Base-by-base conservation (phyloP, 2,888 invertebrate species). In the Chymomyza procnemis region DNA sequence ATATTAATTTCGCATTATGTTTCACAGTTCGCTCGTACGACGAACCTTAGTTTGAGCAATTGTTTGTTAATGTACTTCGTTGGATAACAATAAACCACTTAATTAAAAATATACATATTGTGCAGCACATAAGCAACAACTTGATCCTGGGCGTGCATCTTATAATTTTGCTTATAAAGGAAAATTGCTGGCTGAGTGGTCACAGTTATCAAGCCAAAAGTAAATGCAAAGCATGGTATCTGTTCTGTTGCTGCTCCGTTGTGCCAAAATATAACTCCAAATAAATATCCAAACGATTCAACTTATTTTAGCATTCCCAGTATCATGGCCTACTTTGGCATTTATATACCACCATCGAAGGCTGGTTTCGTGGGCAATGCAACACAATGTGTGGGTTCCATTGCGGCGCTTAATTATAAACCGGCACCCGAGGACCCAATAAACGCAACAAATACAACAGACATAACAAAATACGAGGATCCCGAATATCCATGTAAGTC, bases 401-500 rank as follows among this genome's bases (percentile, higher is more conserved):
- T 83, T 56, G 83, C 83, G 21, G 85, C 82, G 1, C 50, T 73
- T 12, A 78, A 80, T 22, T 66, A 74, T 0, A 67, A 70, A 52
- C 57, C 70, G 21, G 14, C 50, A n/a, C 57, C 71, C 1, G 66
- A 68, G 4, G 18, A 26, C 12, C 2, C 30, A n/a, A 30, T 14
- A 16, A 34, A 26, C 18, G 6, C 57, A 41, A 22, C 19, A 8
- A 66, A 68, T 6, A 60, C 61, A 16, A 5, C 16, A 14, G 63
- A 56, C 22, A 54, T 18, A 0, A 34, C 41, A 8, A 47, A 65
- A 61, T 77, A 69, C 60, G 84, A 83, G 16, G 80, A 82, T 75
- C 81, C 86, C 12, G 81, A 85, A 54, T 85, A 79, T 69, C 82
- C 82, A 69, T 71, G 82, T 82, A 73, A 86, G 87, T 84, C n/a